These are phyloP conservation scores for Cataglyphis livida DNA, from an alignment of 2,888 invertebrate genomes.

Conservation along the genomic window DNA sequence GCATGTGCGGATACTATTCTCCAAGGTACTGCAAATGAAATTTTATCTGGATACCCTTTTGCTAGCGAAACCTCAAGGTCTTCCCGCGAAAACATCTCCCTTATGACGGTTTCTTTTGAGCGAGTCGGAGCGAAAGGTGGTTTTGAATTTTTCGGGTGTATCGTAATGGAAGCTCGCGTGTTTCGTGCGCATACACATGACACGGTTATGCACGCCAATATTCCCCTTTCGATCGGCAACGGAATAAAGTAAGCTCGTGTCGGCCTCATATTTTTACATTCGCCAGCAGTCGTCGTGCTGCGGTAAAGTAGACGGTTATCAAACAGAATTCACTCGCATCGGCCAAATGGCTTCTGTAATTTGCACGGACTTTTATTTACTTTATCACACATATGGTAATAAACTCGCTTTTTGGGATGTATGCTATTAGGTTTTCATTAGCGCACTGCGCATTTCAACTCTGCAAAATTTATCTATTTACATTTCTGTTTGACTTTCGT, in stretches of 20 bases:
- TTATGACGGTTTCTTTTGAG: conserved; percentile 3
- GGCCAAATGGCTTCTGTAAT: conserved; percentile 8
- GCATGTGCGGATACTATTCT: conserved; percentile 14
- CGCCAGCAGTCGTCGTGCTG: background rate
- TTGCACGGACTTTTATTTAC: conserved; percentile 21
- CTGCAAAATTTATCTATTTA: conserved; percentile 20
- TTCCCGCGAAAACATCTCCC: conserved; percentile 40
- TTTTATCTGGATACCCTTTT: conserved; percentile 41
- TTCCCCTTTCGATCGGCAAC: conserved; percentile 10
- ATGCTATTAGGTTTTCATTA: conserved; percentile 34
- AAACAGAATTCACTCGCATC: conserved; percentile 5
- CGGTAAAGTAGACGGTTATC: conserved; percentile 23
- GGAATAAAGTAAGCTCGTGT: conserved; percentile 33
- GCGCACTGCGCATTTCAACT: background rate
- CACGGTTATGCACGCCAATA: conserved; percentile 27
- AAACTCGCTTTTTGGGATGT: conserved; percentile 8
- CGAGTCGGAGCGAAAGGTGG: background rate
- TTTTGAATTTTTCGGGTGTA: conserved; percentile 27
- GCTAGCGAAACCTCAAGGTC: conserved; percentile 59
- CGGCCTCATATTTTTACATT: conserved; percentile 11
- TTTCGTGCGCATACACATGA: background rate
- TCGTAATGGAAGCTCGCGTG: conserved; percentile 22
- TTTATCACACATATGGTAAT: conserved; percentile 18
- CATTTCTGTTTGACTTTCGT: conserved; percentile 8
- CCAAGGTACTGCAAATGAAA: conserved; percentile 16